A percentile compares a stretch with the other conserved stretches of the same genome.
phyloP scores from a whole-genome alignment of 2,888 invertebrate genomes.

The Notocelia uddmanniana region DNA sequence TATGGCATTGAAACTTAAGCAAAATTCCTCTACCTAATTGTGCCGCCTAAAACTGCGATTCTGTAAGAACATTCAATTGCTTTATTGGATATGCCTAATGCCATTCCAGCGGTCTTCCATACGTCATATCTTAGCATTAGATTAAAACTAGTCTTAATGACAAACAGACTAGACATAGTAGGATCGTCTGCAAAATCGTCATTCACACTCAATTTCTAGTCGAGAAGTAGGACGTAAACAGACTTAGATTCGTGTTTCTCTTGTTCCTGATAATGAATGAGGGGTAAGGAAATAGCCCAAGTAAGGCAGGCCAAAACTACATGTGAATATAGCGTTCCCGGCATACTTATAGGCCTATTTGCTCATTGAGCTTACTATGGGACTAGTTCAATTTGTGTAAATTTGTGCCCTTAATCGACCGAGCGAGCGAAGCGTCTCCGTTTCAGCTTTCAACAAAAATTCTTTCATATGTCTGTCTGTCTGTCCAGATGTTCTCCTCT shows the following conservation, averaged over 20 bases:
- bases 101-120: conserved; percentile 61
- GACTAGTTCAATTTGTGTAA: too few species aligned
- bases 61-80: conserved; percentile 65
- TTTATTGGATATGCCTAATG: conserved; percentile 71
- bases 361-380: too few species aligned
- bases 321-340: too few species aligned
- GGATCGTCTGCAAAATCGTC: conserved; percentile 71
- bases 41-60: conserved; percentile 55
- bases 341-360: too few species aligned
- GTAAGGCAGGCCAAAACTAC: too few species aligned
- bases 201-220: conserved; percentile 52
- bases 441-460: too few species aligned
- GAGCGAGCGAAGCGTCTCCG: too few species aligned
- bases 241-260: background rate
- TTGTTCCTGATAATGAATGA: background rate
- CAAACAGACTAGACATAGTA: conserved; percentile 76
- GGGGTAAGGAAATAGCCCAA: background rate
- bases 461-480: too few species aligned
- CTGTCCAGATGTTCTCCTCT: too few species aligned
- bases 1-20: conserved; percentile 60
- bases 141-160: conserved; percentile 69
- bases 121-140: conserved; percentile 53
- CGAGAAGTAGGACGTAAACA: conserved; percentile 23
- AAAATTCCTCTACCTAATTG: conserved; percentile 45
- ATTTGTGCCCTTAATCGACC: too few species aligned